Conservation (phyloP, 1,140 invertebrate genomes). For the Maniola jurtina region DNA sequence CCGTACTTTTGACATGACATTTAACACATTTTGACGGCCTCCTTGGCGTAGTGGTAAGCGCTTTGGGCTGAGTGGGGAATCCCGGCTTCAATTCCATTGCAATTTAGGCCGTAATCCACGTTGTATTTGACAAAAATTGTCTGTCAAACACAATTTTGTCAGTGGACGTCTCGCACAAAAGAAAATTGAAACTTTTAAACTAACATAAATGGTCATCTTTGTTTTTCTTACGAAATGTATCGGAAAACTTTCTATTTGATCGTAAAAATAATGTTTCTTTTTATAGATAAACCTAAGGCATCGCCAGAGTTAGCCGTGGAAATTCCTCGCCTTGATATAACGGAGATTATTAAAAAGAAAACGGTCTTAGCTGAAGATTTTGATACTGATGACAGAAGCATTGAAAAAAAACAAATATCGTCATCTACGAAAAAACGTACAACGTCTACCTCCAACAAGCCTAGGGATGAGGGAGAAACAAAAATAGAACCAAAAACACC, state of each 20-base stretch:
- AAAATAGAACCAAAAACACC: conserved; percentile 49
- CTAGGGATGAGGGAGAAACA: conserved; percentile 35
- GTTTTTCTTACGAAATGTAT: too few species aligned
- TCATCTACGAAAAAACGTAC: conserved; percentile 42
- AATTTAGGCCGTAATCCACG: too few species aligned
- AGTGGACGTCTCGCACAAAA: too few species aligned
- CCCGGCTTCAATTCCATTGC: too few species aligned
- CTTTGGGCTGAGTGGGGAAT: too few species aligned
- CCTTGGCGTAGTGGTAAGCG: too few species aligned
- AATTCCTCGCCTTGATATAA: background rate
- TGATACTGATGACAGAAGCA: background rate
- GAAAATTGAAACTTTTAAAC: too few species aligned
- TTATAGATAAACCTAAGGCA: background rate
- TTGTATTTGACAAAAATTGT: too few species aligned
- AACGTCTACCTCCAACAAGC: conserved; percentile 46
- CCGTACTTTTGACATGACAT: too few species aligned
- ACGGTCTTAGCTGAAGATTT: background rate
- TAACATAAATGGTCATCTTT: too few species aligned
- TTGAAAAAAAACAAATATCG: background rate
- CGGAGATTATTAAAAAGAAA: background rate
- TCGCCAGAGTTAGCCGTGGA: background rate
- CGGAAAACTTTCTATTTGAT: background rate
- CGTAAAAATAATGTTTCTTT: background rate
- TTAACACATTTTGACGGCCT: too few species aligned
- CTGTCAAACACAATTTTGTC: too few species aligned